Evolutionary conservation across 2,797 vertebrate genomes (phyloP).

Genomic region (Melanotaenia pygmaea): DNA sequence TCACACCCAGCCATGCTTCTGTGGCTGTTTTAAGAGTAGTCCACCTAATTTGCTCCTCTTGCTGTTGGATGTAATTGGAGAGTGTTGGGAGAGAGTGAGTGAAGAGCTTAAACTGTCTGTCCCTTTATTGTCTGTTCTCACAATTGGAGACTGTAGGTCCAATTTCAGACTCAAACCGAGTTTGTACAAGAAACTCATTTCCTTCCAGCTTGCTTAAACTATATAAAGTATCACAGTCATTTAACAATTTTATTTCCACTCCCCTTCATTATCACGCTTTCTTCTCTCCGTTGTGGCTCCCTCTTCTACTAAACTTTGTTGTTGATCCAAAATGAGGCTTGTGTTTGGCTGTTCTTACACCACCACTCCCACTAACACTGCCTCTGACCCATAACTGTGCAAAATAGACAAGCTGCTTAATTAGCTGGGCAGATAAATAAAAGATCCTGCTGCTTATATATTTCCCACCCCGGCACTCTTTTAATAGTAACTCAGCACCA

Average conservation of each 20-base stretch:
- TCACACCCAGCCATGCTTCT: slow-evolving; percentile 22
- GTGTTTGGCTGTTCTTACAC: slow-evolving; percentile 21
- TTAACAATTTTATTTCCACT: not conserved
- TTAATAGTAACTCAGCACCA: slow-evolving; percentile 21
- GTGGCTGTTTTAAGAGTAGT: slow-evolving; percentile 5
- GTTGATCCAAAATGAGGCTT: slow-evolving; percentile 21
- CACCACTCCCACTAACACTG: slow-evolving; percentile 15
- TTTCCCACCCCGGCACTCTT: slow-evolving; percentile 7
- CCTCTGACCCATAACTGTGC: slow-evolving; percentile 30
- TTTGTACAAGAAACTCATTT: not conserved
- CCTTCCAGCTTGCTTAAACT: slow-evolving; percentile 1
- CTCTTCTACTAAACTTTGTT: slow-evolving; percentile 7
- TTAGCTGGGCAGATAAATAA: slow-evolving; percentile 46
- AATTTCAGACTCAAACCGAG: slow-evolving; percentile 35
- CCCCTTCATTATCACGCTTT: slow-evolving; percentile 2
- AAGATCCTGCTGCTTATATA: slow-evolving; percentile 18
- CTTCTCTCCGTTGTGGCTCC: slow-evolving; percentile 1
- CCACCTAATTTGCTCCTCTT: slow-evolving; percentile 41
- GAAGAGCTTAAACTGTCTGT: slow-evolving; percentile 34
- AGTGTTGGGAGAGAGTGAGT: slow-evolving; percentile 28
- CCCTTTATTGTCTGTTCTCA: slow-evolving; percentile 35
- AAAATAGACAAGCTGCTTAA: slow-evolving; percentile 42
- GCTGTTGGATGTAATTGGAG: slow-evolving; percentile 53
- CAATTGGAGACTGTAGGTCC: slow-evolving; percentile 40
- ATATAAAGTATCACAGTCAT: slow-evolving; percentile 1